Conservation (phyloP, 2,888 invertebrate species). For the Bedellia somnulentella region DNA sequence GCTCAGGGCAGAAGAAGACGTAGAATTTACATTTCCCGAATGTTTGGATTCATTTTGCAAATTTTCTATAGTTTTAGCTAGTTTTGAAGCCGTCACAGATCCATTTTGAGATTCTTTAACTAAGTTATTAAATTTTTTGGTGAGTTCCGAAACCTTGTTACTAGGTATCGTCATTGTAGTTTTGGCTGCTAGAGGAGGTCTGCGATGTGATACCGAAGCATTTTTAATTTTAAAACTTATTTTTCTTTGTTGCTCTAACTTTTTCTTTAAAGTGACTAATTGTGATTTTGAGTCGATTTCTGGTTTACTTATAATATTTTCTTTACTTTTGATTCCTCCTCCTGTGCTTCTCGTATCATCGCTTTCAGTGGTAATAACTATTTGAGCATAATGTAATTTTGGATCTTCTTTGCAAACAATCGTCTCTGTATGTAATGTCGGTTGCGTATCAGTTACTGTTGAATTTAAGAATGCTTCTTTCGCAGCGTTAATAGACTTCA, state of each 20-base stretch:
- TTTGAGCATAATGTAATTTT: slow-evolving; percentile 36
- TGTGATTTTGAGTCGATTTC: slow-evolving; percentile 11
- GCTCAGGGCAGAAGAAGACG: slow-evolving; percentile 44
- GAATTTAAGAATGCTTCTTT: slow-evolving; percentile 42
- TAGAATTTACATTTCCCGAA: slow-evolving; percentile 40
- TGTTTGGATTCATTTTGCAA: slow-evolving; percentile 23
- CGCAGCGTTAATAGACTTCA: slow-evolving; percentile 36
- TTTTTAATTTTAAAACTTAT: slow-evolving; percentile 66
- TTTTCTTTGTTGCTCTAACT: slow-evolving; percentile 48
- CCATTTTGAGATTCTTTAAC: slow-evolving; percentile 41
- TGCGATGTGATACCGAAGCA: slow-evolving; percentile 40
- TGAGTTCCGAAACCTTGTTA: slow-evolving; percentile 67
- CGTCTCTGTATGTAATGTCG: too few species aligned
- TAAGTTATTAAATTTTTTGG: slow-evolving; percentile 70
- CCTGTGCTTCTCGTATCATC: slow-evolving; percentile 52
- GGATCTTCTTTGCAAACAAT: slow-evolving; percentile 13
- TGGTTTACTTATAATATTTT: slow-evolving; percentile 8
- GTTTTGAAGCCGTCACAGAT: slow-evolving; percentile 55
- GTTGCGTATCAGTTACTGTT: slow-evolving; percentile 19
- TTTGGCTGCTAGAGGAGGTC: slow-evolving; percentile 29
- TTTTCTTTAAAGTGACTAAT: slow-evolving; percentile 20
- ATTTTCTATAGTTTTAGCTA: slow-evolving; percentile 54
- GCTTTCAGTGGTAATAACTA: slow-evolving; percentile 38
- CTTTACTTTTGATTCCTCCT: slow-evolving; percentile 29
- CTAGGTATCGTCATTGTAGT: slow-evolving; percentile 51